A percentile compares a stretch with the other conserved stretches of the same genome.
Conservation (phyloP, 2,113 vertebrate genomes). For the Nannospalax galili region DNA sequence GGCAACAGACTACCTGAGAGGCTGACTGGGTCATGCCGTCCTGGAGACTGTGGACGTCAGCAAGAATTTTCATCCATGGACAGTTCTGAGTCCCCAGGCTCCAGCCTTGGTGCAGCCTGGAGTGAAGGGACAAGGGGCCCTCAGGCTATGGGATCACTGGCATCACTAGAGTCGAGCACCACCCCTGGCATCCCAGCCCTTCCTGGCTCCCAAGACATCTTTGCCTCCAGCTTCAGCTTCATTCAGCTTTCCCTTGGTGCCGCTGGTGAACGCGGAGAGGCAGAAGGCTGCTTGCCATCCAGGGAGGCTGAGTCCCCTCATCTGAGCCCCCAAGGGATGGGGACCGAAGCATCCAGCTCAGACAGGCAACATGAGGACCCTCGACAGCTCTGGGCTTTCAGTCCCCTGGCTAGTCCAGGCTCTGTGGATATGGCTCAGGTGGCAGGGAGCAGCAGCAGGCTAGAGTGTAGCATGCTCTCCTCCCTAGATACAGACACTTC, state of each 20-base stretch:
- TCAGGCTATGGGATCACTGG: fast-evolving
- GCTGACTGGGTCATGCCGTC: fast-evolving
- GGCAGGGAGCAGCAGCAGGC: slow-evolving; percentile 14
- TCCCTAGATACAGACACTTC: slow-evolving; percentile 81
- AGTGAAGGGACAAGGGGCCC: neutral
- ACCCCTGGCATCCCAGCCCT: fast-evolving
- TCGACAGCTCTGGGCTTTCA: neutral
- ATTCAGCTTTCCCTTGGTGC: slow-evolving; percentile 89
- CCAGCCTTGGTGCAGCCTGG: fast-evolving
- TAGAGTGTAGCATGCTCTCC: slow-evolving; percentile 79
- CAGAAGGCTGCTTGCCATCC: slow-evolving; percentile 12
- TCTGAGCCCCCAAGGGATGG: neutral
- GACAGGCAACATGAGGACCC: neutral
- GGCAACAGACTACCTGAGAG: neutral
- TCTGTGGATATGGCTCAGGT: neutral
- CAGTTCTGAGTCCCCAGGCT: neutral
- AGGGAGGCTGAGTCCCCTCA: neutral
- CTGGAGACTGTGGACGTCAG: neutral
- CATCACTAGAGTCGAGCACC: neutral
- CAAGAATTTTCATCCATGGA: neutral
- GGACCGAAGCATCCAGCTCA: neutral
- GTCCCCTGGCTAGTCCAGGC: neutral
- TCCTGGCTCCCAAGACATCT: slow-evolving; percentile 59
- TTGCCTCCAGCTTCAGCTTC: slow-evolving; percentile 94
- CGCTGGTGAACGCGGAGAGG: slow-evolving; percentile 46